Conservation (phyloP, 2,113 vertebrate genomes). For the Perca fluviatilis region DNA sequence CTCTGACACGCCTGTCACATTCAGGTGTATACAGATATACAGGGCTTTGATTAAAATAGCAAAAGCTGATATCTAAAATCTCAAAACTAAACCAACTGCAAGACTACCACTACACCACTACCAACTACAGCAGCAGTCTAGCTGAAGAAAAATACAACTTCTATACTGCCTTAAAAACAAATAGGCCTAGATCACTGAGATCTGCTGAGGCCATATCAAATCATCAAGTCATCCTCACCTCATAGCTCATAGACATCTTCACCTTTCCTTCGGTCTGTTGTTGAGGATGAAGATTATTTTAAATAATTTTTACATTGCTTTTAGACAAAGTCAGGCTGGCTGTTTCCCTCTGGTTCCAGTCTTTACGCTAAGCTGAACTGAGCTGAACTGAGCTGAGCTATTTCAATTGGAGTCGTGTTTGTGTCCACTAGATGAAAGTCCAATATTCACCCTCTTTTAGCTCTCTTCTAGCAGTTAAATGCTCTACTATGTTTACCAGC, state of each 20-base stretch:
- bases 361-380: background rate
- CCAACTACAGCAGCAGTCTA: background rate
- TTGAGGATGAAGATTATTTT: background rate
- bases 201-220: background rate
- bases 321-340: background rate
- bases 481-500: too few relatives aligned
- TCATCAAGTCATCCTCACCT: too few relatives aligned
- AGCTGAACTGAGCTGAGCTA: background rate
- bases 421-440: background rate
- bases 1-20: constrained; percentile 9
- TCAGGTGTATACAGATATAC: constrained; percentile 2
- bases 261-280: too few relatives aligned
- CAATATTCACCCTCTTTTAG: background rate
- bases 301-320: background rate
- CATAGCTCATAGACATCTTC: too few relatives aligned
- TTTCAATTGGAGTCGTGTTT: background rate
- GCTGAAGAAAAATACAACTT: background rate
- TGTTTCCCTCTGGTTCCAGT: background rate
- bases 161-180: background rate
- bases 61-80: background rate
- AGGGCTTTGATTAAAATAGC: background rate
- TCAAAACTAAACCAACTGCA: background rate
- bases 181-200: background rate
- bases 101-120: background rate
- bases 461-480: too few relatives aligned